Conservation (phyloP, 2,888 invertebrate genomes). For the Cryptus armator region DNA sequence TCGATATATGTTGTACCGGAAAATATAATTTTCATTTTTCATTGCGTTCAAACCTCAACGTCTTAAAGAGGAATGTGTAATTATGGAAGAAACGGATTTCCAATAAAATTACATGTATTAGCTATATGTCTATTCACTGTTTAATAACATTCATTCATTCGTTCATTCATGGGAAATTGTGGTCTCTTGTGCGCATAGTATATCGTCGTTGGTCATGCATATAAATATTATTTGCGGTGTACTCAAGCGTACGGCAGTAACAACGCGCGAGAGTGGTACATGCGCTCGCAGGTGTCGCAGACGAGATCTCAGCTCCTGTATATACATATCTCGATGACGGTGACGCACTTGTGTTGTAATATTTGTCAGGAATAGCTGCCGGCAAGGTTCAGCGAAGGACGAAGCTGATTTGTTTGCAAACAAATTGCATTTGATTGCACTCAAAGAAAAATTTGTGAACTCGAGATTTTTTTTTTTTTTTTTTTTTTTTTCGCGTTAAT, state of each 20-base stretch:
- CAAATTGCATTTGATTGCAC: background rate
- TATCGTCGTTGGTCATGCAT: conserved; percentile 41
- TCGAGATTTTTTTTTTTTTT: background rate
- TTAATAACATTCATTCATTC: background rate
- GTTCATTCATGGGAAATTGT: conserved; percentile 3
- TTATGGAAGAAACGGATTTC: conserved; percentile 19
- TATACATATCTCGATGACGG: conserved; percentile 5
- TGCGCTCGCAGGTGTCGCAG: conserved; percentile 6
- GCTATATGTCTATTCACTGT: background rate
- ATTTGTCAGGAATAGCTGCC: conserved; percentile 3
- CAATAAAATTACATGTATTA: background rate
- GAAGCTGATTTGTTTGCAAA: background rate
- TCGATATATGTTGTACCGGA: background rate
- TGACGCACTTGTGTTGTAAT: background rate
- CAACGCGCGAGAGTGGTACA: conserved; percentile 13
- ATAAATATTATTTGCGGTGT: conserved; percentile 61
- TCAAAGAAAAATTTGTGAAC: background rate
- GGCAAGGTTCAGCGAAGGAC: background rate
- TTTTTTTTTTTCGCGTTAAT: background rate
- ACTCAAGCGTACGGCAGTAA: conserved; percentile 28
- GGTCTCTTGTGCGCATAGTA: background rate
- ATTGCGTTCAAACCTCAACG: background rate
- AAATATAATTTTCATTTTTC: background rate
- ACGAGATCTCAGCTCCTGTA: background rate
- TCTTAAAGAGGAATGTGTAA: background rate